A percentile compares a stretch with the other conserved stretches of the same genome.
Evolutionary conservation across 2,888 invertebrate species (phyloP).

Genomic region (Steinernema carpocapsae): DNA sequence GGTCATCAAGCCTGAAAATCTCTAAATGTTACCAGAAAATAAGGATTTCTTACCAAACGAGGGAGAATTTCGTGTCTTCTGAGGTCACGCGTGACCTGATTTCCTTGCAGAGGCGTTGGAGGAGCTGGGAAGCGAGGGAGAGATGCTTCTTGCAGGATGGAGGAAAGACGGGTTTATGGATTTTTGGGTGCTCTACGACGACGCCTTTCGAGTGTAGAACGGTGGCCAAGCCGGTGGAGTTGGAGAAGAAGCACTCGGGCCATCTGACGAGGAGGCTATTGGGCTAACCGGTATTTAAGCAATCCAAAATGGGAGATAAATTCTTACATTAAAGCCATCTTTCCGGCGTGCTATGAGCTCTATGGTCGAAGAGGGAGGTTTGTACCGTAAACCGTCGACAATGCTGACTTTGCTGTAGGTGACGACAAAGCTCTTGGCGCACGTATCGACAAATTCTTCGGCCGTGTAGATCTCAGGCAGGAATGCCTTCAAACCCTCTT

Average conservation of each 20-base stretch:
- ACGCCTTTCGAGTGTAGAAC: constrained; percentile 20
- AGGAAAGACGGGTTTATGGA: constrained; percentile 6
- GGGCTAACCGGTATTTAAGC: not conserved
- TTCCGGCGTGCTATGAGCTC: not conserved
- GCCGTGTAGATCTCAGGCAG: not conserved
- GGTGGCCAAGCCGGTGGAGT: not conserved
- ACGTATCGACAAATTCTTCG: constrained; percentile 1
- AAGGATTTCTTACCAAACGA: constrained; percentile 4
- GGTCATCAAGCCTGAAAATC: constrained; percentile 9
- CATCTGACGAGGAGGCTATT: constrained; percentile 26
- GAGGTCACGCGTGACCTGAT: not conserved
- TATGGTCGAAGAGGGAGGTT: not conserved
- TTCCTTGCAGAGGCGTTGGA: not conserved
- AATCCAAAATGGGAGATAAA: no score
- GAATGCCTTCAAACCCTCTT: not conserved
- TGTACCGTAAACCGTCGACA: not conserved
- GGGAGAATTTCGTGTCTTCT: constrained; percentile 20
- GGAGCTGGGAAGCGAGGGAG: not conserved
- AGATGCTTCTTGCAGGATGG: constrained; percentile 26
- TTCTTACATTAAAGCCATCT: constrained; percentile 5
- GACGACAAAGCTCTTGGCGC: not conserved
- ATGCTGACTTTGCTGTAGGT: constrained; percentile 26
- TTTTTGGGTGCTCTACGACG: not conserved
- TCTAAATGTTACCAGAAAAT: not conserved
- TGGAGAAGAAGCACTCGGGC: constrained; percentile 27